A percentile compares a stretch with the other conserved stretches of the same genome.
Conservation (phyloP, 2,113 vertebrate genomes). For the Gorsachius goisagi region DNA sequence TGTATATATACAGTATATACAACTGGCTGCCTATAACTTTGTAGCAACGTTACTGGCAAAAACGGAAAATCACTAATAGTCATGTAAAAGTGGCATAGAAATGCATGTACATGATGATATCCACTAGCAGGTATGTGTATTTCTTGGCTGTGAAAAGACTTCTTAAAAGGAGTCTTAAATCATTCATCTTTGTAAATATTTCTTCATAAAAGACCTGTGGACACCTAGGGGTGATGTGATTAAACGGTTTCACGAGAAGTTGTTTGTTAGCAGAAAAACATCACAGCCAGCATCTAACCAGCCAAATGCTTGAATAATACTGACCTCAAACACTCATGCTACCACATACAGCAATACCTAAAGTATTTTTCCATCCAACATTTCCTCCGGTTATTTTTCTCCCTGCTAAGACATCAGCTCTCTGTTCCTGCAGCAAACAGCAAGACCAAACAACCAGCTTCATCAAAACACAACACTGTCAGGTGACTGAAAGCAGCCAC, state of each 20-base stretch:
- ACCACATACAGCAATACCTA: neutral
- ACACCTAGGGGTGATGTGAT: neutral
- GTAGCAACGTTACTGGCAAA: neutral
- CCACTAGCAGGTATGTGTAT: neutral
- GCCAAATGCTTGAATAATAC: neutral
- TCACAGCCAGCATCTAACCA: neutral
- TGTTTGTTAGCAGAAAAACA: neutral
- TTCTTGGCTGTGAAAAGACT: neutral
- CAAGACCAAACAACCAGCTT: neutral
- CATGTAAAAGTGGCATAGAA: neutral
- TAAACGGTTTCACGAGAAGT: neutral
- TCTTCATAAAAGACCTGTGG: neutral
- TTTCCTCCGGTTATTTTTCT: neutral
- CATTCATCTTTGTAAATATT: neutral
- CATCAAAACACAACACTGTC: neutral
- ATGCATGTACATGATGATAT: accelerated
- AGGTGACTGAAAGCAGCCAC: neutral
- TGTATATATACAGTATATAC: neutral
- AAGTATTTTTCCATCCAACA: neutral
- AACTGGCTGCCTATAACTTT: neutral
- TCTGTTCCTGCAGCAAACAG: neutral
- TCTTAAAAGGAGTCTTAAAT: neutral
- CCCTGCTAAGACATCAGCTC: neutral
- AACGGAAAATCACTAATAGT: neutral
- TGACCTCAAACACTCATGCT: neutral